Evolutionary conservation across 2,113 vertebrate species (phyloP).

Genomic region (Epinephelus cyanopodus): DNA sequence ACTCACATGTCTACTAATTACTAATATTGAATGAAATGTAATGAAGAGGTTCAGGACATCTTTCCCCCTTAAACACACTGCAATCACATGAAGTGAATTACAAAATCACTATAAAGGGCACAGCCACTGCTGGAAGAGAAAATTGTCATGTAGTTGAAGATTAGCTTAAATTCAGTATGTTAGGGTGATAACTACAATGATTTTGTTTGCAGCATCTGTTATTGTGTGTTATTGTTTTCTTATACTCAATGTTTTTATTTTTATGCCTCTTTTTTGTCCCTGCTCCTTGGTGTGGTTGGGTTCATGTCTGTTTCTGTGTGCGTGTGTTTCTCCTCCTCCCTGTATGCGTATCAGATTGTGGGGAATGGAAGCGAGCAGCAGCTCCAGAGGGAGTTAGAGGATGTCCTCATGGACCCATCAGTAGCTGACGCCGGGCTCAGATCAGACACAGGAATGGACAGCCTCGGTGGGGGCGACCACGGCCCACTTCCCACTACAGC

Average conservation of each 20-base stretch:
- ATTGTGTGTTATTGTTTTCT: conserved; percentile 1
- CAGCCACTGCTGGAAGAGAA: neutral
- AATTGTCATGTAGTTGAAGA: neutral
- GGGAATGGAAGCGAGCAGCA: conserved; percentile 99
- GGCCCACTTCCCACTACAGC: conserved; percentile 70
- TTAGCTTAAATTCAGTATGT: neutral
- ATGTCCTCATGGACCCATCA: conserved; percentile 97
- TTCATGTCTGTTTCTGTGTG: conserved; percentile 23
- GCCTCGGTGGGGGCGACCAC: conserved; percentile 79
- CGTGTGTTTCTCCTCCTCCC: neutral
- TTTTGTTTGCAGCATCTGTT: neutral
- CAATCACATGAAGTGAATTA: conserved; percentile 24
- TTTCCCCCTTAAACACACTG: neutral
- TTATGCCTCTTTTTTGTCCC: conserved; percentile 9
- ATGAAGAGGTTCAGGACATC: conserved; percentile 3
- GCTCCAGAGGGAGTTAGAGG: conserved; percentile 94
- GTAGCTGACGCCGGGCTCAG: conserved; percentile 85
- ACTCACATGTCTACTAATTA: conserved; percentile 58
- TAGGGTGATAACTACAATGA: neutral
- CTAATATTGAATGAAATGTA: conserved; percentile 44
- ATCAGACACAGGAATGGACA: conserved; percentile 70
- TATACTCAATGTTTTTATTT: neutral
- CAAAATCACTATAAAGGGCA: neutral
- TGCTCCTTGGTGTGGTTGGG: conserved; percentile 19
- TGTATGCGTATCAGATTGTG: conserved; percentile 88